Evolutionary conservation across 23 tunicate species (phyloP).

Genomic region (Trididemnum nubilum): DNA sequence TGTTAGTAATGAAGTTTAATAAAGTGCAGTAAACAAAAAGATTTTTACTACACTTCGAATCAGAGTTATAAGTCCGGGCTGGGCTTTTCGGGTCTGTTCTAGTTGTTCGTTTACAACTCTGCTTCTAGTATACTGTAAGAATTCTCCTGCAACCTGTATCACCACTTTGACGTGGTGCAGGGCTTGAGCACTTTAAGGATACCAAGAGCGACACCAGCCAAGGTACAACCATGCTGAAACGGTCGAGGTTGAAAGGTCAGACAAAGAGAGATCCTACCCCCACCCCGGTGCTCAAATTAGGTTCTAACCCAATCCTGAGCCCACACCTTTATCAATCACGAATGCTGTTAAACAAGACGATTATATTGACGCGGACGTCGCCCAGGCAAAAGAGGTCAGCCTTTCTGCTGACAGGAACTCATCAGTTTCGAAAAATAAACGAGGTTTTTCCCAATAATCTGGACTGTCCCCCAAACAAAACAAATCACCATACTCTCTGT

Average conservation of each 20-base stretch:
- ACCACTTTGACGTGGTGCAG: neutral
- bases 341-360: neutral
- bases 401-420: constrained; percentile 7
- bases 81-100: too few species aligned
- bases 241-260: neutral
- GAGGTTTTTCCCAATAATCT: neutral
- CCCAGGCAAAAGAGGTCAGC: constrained; percentile 7
- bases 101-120: too few species aligned
- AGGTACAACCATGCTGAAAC: neutral
- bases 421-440: neutral
- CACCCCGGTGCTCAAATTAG: neutral
- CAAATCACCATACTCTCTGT: neutral
- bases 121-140: too few species aligned
- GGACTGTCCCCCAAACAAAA: neutral
- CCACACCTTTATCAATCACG: neutral
- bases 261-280: neutral
- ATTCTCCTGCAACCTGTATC: neutral
- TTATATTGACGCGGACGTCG: constrained; percentile 14
- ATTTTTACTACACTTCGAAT: too few species aligned
- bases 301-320: neutral
- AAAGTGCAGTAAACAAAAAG: too few species aligned
- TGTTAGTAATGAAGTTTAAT: too few species aligned
- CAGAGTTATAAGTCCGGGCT: too few species aligned
- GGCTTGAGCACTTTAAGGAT: neutral
- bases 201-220: neutral